Percentiles rank a stretch among this genome's conserved stretches.
phyloP scores from a whole-genome alignment of 2,888 invertebrate species.

The Acanthosepion lycidas region DNA sequence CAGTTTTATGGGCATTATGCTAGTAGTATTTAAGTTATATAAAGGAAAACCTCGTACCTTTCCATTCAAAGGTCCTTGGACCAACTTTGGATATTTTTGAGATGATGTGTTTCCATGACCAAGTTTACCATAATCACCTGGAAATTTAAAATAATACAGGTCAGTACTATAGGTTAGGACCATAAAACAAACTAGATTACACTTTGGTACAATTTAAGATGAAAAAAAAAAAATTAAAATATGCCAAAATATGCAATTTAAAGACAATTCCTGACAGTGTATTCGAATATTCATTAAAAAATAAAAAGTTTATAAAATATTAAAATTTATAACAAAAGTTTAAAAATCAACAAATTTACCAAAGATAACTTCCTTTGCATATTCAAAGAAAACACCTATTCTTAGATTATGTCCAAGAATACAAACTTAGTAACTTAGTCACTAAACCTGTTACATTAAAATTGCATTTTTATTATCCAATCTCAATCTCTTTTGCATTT shows the following conservation, averaged over 20 bases:
- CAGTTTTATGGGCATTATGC: too few species aligned
- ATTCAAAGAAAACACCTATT: too few species aligned
- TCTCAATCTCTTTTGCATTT: too few species aligned
- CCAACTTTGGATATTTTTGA: constrained; percentile 79
- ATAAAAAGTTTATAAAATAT: too few species aligned
- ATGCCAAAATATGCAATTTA: not conserved
- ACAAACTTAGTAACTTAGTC: too few species aligned
- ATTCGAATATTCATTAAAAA: too few species aligned
- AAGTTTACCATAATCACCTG: constrained; percentile 80
- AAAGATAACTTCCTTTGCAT: too few species aligned
- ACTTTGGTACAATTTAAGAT: not conserved
- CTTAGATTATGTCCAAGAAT: too few species aligned
- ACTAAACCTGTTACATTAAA: too few species aligned
- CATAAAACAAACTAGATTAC: not conserved
- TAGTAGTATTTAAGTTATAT: too few species aligned
- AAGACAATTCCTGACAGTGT: not conserved
- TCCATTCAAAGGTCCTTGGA: constrained; percentile 78
- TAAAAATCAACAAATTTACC: too few species aligned
- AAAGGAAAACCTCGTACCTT: constrained; percentile 74
- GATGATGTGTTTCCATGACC: constrained; percentile 81
- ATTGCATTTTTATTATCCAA: not conserved
- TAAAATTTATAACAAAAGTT: too few species aligned
- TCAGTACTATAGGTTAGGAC: not conserved
- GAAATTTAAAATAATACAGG: not conserved
- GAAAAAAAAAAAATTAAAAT: not conserved